Evolutionary conservation across 2,113 vertebrate species (phyloP).

Genomic region (Muntiacus muntjak): DNA sequence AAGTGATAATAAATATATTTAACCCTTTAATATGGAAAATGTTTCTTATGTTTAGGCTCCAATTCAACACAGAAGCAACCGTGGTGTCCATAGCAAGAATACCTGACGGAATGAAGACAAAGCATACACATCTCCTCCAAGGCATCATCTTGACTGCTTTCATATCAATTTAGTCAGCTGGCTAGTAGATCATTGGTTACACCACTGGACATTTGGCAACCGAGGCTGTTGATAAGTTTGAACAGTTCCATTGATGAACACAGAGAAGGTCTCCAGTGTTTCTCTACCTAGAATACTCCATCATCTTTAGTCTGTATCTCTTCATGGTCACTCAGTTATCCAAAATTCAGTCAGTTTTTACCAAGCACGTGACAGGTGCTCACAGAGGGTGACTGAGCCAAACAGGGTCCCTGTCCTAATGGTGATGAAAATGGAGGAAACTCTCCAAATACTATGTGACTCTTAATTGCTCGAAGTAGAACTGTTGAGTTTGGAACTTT

Average conservation of each 20-base stretch:
- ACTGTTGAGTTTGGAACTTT: not conserved
- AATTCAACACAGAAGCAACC: not conserved
- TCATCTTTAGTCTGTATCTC: not conserved
- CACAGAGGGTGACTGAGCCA: not conserved
- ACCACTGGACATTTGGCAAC: not conserved
- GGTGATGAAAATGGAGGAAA: not conserved
- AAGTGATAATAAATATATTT: not conserved
- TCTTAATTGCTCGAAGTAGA: not conserved
- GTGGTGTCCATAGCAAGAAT: too few relatives aligned
- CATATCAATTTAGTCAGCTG: not conserved
- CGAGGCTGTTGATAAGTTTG: not conserved
- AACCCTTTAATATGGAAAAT: not conserved
- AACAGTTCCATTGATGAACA: not conserved
- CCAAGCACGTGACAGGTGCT: not conserved
- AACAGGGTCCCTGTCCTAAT: not conserved
- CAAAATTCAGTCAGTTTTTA: not conserved
- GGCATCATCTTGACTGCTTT: not conserved
- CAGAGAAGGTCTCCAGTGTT: not conserved
- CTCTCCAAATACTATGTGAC: not conserved
- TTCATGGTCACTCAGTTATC: not conserved
- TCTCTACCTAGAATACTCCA: not conserved
- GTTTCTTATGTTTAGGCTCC: not conserved
- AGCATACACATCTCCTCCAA: rapidly evolving
- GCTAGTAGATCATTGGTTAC: not conserved
- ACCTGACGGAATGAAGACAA: not conserved